Evolutionary conservation across 2,797 vertebrate genomes (phyloP), one percentile per base, ranked within the genome.

Genomic region (Erithacus rubecula): DNA sequence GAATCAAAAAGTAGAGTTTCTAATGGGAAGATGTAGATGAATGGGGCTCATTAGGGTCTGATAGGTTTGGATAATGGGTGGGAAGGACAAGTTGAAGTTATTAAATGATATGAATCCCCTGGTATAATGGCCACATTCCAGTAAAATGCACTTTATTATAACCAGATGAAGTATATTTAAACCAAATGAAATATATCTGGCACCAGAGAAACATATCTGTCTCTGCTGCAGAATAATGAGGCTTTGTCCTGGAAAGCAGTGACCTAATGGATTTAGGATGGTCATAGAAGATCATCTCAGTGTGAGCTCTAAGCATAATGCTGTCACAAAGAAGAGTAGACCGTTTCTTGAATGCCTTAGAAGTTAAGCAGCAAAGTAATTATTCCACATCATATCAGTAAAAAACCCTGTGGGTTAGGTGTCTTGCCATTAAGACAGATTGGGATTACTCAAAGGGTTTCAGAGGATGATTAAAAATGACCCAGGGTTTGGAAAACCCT

Each of bases 111-210:
- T 67, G 56, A 94, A 92, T 95, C 90, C 88, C 62, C 44, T 92
- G 90, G 34, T 93, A 87, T 76, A 92, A 79, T 84, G 83, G 91
- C 72, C 39, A 88, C 74, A 86, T 95, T 93, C 94, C 94, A 91
- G 91, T 94, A 93, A 95, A 96, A 84, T 72, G 43, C 74, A 52
- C 44, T 90, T 95, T 95, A 95, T 94, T 94, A 78, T 88, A 93
- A 94, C 87, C 95, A 94, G 87, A 94, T 94, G 91, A 91, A 91
- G 78, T 86, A 76, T 88, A 93, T 88, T 88, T 86, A 41, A 95
- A 93, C 34, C 44, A 88, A 95, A 86, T 81, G 72, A 95, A 88
- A 88, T 82, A 24, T 93, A 94, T 93, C 69, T 96, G 93, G 89
- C 94, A 93, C 67, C 37, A 60, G 87, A 89, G 89, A 70, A 93